phyloP scores from a whole-genome alignment of 1,140 invertebrate species.

The Drosophila repleta region DNA sequence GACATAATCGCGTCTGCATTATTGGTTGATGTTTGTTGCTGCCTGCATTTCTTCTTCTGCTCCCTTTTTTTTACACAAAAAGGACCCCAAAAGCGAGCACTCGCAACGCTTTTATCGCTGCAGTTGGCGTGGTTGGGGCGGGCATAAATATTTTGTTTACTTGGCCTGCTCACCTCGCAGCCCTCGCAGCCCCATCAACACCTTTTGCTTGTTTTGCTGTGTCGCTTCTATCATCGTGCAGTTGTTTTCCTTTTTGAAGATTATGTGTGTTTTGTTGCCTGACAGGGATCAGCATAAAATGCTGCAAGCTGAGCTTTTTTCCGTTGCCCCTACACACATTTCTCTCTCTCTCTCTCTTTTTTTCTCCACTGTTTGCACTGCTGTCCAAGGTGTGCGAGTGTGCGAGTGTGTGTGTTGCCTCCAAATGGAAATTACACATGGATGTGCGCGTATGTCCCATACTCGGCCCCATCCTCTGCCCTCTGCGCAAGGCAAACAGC shows the following conservation, averaged over 20 bases:
- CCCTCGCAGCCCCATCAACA: neutral
- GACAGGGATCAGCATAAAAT: constrained; percentile 84
- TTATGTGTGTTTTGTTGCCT: constrained; percentile 84
- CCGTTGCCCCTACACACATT: constrained; percentile 11
- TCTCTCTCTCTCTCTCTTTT: neutral
- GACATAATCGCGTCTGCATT: constrained; percentile 84
- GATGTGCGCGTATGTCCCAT: constrained; percentile 53
- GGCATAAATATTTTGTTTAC: constrained; percentile 80
- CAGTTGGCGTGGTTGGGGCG: constrained; percentile 28
- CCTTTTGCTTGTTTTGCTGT: constrained; percentile 22
- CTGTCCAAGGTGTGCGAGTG: constrained; percentile 62
- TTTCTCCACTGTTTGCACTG: constrained; percentile 49
- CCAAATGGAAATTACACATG: constrained; percentile 69
- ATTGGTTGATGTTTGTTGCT: constrained; percentile 83
- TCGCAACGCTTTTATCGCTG: constrained; percentile 59
- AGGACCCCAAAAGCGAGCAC: constrained; percentile 21
- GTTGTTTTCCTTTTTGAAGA: constrained; percentile 84
- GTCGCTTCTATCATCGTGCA: constrained; percentile 43
- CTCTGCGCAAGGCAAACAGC: constrained; percentile 43
- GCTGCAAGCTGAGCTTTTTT: constrained; percentile 83
- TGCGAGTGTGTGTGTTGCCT: constrained; percentile 41
- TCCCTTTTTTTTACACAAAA: constrained; percentile 24
- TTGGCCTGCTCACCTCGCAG: constrained; percentile 29
- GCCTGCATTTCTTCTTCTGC: constrained; percentile 44
- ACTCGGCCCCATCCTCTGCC: neutral